Evolutionary conservation across 2,888 invertebrate species (phyloP).

Genomic region (Tipula confusa): DNA sequence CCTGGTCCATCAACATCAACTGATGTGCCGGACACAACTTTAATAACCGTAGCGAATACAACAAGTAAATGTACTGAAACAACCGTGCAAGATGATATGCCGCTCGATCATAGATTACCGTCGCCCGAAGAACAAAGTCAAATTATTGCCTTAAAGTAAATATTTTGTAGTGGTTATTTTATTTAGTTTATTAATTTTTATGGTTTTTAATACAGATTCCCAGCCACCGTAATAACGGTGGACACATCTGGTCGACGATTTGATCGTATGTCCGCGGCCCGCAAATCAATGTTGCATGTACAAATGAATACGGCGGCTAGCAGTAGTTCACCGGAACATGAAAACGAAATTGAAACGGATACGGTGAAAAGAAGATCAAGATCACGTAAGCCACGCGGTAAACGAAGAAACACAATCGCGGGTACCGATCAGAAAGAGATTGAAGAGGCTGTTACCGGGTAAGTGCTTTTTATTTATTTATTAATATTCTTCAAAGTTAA

Average conservation of each 20-base stretch:
- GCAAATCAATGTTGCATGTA: slow-evolving; percentile 71
- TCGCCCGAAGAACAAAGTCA: slow-evolving; percentile 83
- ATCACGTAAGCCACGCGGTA: slow-evolving; percentile 70
- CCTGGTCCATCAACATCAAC: slow-evolving; percentile 46
- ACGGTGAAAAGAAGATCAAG: slow-evolving; percentile 67
- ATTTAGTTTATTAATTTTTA: slow-evolving; percentile 33
- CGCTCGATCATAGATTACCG: slow-evolving; percentile 78
- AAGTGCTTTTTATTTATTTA: slow-evolving; percentile 49
- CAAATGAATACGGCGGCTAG: slow-evolving; percentile 32
- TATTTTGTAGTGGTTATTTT: slow-evolving; percentile 30
- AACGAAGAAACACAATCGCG: slow-evolving; percentile 85
- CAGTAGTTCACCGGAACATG: slow-evolving; percentile 27
- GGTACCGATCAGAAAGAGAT: slow-evolving; percentile 89
- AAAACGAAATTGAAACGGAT: slow-evolving; percentile 53
- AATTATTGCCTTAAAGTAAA: slow-evolving; percentile 75
- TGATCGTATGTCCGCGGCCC: slow-evolving; percentile 80
- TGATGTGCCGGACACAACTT: slow-evolving; percentile 43
- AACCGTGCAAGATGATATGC: slow-evolving; percentile 53
- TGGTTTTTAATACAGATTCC: slow-evolving; percentile 61
- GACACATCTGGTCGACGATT: slow-evolving; percentile 85
- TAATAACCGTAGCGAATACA: slow-evolving; percentile 15
- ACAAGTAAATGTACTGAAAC: slow-evolving; percentile 49
- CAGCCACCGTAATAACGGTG: slow-evolving; percentile 81
- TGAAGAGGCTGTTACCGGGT: slow-evolving; percentile 79
- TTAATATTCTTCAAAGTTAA: not conserved